Evolutionary conservation across 2,797 vertebrate genomes (phyloP).

Genomic region (Sebastes minor): DNA sequence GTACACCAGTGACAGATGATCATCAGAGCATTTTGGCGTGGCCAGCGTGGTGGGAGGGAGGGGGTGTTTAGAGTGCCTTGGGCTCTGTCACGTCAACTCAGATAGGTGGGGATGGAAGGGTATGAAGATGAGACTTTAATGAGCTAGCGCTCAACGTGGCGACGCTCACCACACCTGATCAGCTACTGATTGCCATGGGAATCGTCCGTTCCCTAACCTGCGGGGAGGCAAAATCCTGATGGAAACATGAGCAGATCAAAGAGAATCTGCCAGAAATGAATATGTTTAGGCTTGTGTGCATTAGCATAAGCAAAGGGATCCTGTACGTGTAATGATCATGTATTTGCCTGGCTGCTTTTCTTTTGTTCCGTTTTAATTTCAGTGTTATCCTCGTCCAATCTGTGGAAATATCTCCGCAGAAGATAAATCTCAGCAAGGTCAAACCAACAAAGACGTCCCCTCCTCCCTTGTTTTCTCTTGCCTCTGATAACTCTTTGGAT

Average conservation of each 20-base stretch:
- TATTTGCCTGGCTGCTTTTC: conserved; percentile 5
- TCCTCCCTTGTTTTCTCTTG: conserved; percentile 35
- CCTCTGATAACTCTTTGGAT: conserved; percentile 62
- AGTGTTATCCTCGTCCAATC: conserved; percentile 22
- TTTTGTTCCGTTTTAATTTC: conserved; percentile 27
- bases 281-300: conserved; percentile 50
- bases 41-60: background rate
- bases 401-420: conserved; percentile 21
- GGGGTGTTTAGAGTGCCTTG: conserved; percentile 31
- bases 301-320: conserved; percentile 37
- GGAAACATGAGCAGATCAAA: conserved; percentile 56
- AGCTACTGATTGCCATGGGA: conserved; percentile 57
- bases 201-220: conserved; percentile 23
- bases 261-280: conserved; percentile 41
- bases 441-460: conserved; percentile 58
- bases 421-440: conserved; percentile 64
- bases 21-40: conserved; percentile 55
- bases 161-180: conserved; percentile 58
- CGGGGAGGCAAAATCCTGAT: conserved; percentile 29
- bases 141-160: conserved; percentile 53
- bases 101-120: conserved; percentile 39
- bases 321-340: conserved; percentile 17
- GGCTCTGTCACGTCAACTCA: conserved; percentile 53
- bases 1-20: conserved; percentile 35
- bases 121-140: conserved; percentile 71